These are phyloP conservation scores for Octomys mimax DNA, from an alignment of 2,797 vertebrate species.

Conservation along the genomic window DNA sequence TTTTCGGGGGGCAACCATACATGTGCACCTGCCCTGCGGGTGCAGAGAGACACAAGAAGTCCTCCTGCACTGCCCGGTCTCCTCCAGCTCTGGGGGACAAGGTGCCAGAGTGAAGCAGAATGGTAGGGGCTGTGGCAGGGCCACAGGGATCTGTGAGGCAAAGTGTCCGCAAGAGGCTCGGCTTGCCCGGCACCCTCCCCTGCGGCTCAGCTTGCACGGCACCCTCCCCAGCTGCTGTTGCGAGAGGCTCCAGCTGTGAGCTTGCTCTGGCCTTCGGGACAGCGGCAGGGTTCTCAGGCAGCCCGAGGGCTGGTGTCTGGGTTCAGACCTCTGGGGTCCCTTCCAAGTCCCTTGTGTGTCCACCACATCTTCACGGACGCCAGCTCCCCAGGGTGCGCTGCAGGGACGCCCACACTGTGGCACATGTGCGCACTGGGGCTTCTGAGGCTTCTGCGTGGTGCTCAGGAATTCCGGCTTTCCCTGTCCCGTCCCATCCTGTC, in stretches of 20 bases:
- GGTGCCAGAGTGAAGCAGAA: neutral
- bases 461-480: no score
- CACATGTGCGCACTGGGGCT: accelerated
- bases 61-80: neutral
- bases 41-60: neutral
- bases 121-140: neutral
- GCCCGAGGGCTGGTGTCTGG: neutral
- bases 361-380: neutral
- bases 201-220: neutral
- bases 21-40: neutral
- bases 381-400: no score
- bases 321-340: neutral
- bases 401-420: neutral
- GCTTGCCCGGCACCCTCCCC: no score
- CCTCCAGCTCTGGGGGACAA: neutral
- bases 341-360: neutral
- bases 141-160: neutral
- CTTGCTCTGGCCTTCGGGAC: neutral
- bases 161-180: neutral
- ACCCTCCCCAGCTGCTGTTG: neutral
- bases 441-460: neutral
- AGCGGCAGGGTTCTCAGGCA: accelerated
- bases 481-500: neutral
- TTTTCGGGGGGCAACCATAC: neutral
- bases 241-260: neutral